Conservation (phyloP, 1,140 invertebrate genomes). For the Drosophila nigromelanica region DNA sequence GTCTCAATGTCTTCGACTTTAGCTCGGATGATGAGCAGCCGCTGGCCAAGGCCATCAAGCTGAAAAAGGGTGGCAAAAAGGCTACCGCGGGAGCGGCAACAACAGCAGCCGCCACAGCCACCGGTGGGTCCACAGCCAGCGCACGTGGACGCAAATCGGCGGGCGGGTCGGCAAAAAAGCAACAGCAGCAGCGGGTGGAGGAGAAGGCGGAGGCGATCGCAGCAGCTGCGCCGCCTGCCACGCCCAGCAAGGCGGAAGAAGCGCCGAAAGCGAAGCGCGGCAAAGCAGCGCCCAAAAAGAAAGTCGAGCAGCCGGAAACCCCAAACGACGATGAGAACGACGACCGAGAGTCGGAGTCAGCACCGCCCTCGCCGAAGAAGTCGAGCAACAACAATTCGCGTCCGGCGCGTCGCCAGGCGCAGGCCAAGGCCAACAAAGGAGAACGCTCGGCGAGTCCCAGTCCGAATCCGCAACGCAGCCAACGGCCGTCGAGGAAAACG, state of each 20-base stretch:
- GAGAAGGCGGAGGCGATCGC: slow-evolving; percentile 4
- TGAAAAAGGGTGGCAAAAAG: slow-evolving; percentile 73
- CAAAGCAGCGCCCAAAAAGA: slow-evolving; percentile 33
- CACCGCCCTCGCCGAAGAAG: slow-evolving; percentile 60
- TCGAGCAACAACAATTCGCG: slow-evolving; percentile 33
- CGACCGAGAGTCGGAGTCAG: slow-evolving; percentile 39
- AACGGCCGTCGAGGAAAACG: slow-evolving; percentile 88
- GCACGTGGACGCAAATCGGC: slow-evolving; percentile 60
- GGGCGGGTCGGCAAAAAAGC: slow-evolving; percentile 40
- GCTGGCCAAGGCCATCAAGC: slow-evolving; percentile 79
- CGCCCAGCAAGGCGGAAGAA: slow-evolving; percentile 4
- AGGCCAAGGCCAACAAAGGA: slow-evolving; percentile 40
- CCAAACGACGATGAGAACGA: slow-evolving; percentile 30
- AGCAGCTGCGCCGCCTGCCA: background rate
- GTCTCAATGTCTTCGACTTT: slow-evolving; percentile 83
- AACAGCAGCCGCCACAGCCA: slow-evolving; percentile 3
- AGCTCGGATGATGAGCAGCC: slow-evolving; percentile 84
- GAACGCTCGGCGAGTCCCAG: slow-evolving; percentile 15
- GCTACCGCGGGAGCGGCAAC: slow-evolving; percentile 20
- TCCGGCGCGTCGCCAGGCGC: slow-evolving; percentile 48
- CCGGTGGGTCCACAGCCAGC: slow-evolving; percentile 5
- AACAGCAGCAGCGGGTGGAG: slow-evolving; percentile 8
- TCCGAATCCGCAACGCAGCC: slow-evolving; percentile 57
- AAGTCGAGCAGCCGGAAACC: slow-evolving; percentile 16
- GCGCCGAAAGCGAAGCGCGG: slow-evolving; percentile 20